Evolutionary conservation across 2,113 vertebrate genomes (phyloP).

Genomic region (Hoplias malabaricus): DNA sequence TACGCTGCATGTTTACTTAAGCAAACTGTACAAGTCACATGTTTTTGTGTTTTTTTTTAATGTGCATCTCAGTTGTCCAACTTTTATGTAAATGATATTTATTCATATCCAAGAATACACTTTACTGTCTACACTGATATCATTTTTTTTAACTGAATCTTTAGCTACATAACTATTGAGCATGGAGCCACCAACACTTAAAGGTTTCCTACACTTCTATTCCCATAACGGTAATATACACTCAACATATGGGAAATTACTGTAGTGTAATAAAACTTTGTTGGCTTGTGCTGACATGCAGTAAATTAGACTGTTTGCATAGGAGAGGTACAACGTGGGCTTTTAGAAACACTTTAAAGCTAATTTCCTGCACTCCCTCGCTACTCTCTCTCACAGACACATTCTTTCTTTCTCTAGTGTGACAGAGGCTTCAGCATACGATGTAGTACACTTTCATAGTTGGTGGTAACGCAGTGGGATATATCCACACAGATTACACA

Average conservation of each 20-base stretch:
- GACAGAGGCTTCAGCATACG: constrained; percentile 55
- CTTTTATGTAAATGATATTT: too few species aligned
- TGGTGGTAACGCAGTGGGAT: constrained; percentile 74
- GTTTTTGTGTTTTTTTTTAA: too few species aligned
- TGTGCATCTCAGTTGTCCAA: too few species aligned
- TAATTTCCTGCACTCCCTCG: constrained; percentile 61
- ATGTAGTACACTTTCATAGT: constrained; percentile 65
- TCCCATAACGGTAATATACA: constrained; percentile 67
- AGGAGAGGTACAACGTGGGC: constrained; percentile 63
- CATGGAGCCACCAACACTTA: constrained; percentile 16
- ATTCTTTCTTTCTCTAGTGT: constrained; percentile 50
- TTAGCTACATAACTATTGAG: constrained; percentile 14
- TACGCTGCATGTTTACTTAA: too few species aligned
- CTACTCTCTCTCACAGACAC: constrained; percentile 34
- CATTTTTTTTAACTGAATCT: constrained; percentile 10
- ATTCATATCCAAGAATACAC: not conserved
- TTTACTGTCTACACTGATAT: not conserved
- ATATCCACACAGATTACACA: constrained; percentile 76
- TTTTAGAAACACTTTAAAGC: constrained; percentile 67
- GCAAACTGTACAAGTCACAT: too few species aligned
- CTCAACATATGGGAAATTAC: constrained; percentile 76
- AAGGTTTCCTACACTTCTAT: constrained; percentile 47
- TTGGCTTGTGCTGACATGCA: constrained; percentile 74
- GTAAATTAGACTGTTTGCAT: constrained; percentile 75
- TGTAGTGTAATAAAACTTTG: constrained; percentile 74